These are phyloP conservation scores for Oostethus manadensis DNA, from an alignment of 2,113 vertebrate genomes.

Conservation along the genomic window DNA sequence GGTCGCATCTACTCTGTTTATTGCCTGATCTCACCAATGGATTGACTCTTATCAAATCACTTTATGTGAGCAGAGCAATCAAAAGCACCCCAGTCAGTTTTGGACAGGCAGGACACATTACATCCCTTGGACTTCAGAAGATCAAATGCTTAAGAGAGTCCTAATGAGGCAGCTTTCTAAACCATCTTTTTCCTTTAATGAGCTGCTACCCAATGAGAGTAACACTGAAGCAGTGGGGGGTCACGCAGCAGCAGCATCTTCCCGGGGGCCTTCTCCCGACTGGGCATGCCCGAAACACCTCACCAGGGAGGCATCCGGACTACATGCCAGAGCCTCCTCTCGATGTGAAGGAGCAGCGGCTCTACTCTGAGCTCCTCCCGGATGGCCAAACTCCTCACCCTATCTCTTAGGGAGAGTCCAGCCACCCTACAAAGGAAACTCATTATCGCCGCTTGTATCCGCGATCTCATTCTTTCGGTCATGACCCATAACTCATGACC, in stretches of 20 bases:
- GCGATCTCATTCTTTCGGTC: too few relatives aligned
- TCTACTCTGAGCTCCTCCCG: too few relatives aligned
- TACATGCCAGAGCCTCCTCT: too few relatives aligned
- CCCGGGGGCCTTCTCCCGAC: too few relatives aligned
- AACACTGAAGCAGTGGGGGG: constrained; percentile 40
- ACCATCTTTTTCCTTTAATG: constrained; percentile 51
- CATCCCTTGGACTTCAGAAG: constrained; percentile 26
- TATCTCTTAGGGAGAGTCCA: too few relatives aligned
- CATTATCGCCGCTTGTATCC: too few relatives aligned
- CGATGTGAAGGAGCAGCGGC: too few relatives aligned
- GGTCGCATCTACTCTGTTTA: constrained; percentile 51
- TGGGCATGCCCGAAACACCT: too few relatives aligned
- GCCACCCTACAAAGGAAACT: too few relatives aligned
- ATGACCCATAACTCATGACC: too few relatives aligned
- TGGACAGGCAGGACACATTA: constrained; percentile 41
- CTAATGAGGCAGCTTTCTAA: constrained; percentile 48
- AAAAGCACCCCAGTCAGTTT: constrained; percentile 36
- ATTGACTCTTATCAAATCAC: constrained; percentile 46
- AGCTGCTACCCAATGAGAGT: constrained; percentile 35
- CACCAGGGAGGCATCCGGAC: too few relatives aligned
- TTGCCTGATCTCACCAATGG: constrained; percentile 58
- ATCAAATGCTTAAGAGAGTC: constrained; percentile 48
- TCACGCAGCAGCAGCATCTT: constrained; percentile 11
- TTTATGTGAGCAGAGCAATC: constrained; percentile 54
- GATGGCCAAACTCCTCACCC: too few relatives aligned